Evolutionary conservation across 2,113 vertebrate species (phyloP), one percentile per base, ranked within the genome.

Genomic region (Pitta sordida): DNA sequence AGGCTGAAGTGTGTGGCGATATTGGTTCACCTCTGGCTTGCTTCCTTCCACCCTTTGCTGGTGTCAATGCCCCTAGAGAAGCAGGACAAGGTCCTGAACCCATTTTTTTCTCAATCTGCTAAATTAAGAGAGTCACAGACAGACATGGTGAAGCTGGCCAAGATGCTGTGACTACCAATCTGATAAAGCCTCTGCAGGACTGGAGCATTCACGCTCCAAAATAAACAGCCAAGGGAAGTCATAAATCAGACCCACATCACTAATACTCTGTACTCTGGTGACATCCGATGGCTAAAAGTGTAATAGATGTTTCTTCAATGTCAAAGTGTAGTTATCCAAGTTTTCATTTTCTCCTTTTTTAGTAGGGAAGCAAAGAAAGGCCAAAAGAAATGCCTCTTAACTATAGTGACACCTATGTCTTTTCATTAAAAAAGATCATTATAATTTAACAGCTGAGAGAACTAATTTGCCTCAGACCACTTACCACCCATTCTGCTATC

Each of bases 201-300:
- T 44, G 36, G 67, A 89, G 32, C 51, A 37, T 70, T 86, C 34
- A 37, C 55, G 32, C 18, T 69, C 39, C 52, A 86, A 86, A 89
- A 82, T 19, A 84, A 94, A 92, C 58, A 91, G 65, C 44, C 56
- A 93, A 80, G 55, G 37, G 76, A 88, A 94, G 59, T 13, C 36
- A 23, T 71, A 78, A 48, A 88, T 69, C 69, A 65, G 32, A 70
- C 71, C 56, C 58, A 46, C 18, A 23, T 32, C 44, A 69, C 29
- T 37, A 52, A 59, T 53, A 68, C 17, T 77, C 79, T 78, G 77
- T 85, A 86, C 93, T 97, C 91, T 96, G 51, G 83, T 93, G 95
- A 95, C 94, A 96, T 88, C 96, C 3, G 0, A 91, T 87, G 90
- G 84, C 91, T 92, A 69, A 87, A 95, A 92, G 4, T 1, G 0